A percentile compares a stretch with the other conserved stretches of the same genome.
These are phyloP conservation scores for Tribolium madens DNA, from an alignment of 1,140 invertebrate species.

Conservation along the genomic window DNA sequence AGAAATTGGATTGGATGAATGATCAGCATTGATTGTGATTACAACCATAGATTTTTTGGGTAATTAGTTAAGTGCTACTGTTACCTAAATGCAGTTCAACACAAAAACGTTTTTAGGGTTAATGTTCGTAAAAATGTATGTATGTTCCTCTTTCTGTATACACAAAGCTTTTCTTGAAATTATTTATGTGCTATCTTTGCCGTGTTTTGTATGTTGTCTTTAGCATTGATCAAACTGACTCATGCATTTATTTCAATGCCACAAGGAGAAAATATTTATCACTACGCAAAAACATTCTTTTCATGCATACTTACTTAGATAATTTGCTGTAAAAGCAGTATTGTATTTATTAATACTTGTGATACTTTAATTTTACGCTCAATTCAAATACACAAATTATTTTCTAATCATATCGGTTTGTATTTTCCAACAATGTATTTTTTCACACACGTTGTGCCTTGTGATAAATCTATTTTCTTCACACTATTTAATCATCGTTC, in stretches of 20 bases:
- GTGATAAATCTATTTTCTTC: constrained; percentile 55
- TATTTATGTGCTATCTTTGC: constrained; percentile 43
- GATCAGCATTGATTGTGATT: constrained; percentile 23
- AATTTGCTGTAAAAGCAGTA: constrained; percentile 18
- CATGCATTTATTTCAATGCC: constrained; percentile 26
- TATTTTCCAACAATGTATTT: constrained; percentile 50
- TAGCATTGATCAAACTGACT: constrained; percentile 19
- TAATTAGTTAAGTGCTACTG: constrained; percentile 46
- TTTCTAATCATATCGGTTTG: constrained; percentile 48
- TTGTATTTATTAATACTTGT: constrained; percentile 21
- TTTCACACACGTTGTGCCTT: constrained; percentile 54
- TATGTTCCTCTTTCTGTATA: constrained; percentile 44
- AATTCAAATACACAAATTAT: constrained; percentile 37
- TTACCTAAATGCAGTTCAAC: constrained; percentile 45
- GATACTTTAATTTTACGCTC: constrained; percentile 33
- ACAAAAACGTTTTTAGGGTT: constrained; percentile 42
- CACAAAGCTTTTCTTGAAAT: constrained; percentile 42
- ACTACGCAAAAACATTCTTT: constrained; percentile 43
- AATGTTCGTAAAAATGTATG: constrained; percentile 45
- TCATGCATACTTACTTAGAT: not conserved
- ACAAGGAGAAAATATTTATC: constrained; percentile 53
- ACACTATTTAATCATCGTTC: constrained; percentile 11
- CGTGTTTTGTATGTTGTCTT: constrained; percentile 40
- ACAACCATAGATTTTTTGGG: constrained; percentile 40
- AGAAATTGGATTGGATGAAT: constrained; percentile 29